Conservation (phyloP, 2,113 vertebrate genomes). For the Sturnus vulgaris region DNA sequence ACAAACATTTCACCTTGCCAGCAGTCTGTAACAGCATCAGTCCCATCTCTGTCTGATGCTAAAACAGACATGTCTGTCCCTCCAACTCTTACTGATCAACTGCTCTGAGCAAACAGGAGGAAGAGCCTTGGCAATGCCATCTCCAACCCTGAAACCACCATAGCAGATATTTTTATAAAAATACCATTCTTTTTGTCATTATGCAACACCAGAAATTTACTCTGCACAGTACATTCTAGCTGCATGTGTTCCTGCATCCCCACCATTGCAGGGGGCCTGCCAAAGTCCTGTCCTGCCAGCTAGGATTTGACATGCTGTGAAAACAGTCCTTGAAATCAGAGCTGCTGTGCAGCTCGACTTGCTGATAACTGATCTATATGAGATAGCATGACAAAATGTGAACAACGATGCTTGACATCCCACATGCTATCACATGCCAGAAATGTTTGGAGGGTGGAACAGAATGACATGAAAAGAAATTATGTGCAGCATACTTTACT, state of each 20-base stretch:
- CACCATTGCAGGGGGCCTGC: fast-evolving
- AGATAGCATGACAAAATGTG: slow-evolving; percentile 17
- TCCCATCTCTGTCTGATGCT: not conserved
- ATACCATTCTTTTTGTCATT: fast-evolving
- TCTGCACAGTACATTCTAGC: not conserved
- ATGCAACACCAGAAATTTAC: not conserved
- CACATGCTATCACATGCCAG: slow-evolving; percentile 11
- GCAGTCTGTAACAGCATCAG: not conserved
- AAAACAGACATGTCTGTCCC: not conserved
- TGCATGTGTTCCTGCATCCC: not conserved
- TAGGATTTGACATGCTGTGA: not conserved
- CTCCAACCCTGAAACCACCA: not conserved
- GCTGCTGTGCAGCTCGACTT: not conserved
- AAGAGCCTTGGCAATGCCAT: not conserved
- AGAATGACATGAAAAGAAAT: slow-evolving; percentile 21
- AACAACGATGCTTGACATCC: slow-evolving; percentile 21
- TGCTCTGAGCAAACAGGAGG: not conserved
- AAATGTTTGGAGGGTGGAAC: slow-evolving; percentile 9
- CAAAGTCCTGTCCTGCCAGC: not conserved
- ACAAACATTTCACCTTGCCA: not conserved
- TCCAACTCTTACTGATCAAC: not conserved
- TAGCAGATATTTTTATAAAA: not conserved
- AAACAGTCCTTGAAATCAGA: not conserved
- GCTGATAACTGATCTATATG: not conserved
- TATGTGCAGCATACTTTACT: not conserved